Percentiles rank a stretch among this genome's conserved stretches.
These are phyloP conservation scores for Onychorhynchus coronatus DNA, from an alignment of 2,113 vertebrate species.

Conservation along the genomic window DNA sequence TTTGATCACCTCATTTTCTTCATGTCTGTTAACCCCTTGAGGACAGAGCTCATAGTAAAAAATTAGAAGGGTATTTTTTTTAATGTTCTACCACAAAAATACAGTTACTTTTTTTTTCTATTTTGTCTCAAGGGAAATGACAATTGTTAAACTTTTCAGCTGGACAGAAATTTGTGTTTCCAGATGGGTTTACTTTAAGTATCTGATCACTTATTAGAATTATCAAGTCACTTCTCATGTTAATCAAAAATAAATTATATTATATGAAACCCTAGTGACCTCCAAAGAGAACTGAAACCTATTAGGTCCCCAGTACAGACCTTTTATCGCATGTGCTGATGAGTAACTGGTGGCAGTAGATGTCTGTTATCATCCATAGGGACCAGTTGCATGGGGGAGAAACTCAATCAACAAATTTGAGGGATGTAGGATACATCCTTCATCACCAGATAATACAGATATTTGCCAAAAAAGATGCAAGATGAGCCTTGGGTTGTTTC, in stretches of 20 bases:
- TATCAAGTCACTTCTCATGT: not conserved
- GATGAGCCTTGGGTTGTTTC: not conserved
- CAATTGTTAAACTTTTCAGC: not conserved
- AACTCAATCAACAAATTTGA: not conserved
- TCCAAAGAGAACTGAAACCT: conserved; percentile 44
- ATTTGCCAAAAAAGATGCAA: not conserved
- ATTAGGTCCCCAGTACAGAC: not conserved
- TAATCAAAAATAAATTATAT: not conserved
- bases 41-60: not conserved
- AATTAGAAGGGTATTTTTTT: not conserved
- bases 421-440: not conserved
- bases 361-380: not conserved
- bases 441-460: not conserved
- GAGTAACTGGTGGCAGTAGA: conserved; percentile 9
- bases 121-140: not conserved
- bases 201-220: not conserved
- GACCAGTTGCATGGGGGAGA: not conserved
- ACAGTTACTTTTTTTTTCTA: not conserved
- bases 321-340: not conserved
- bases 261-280: conserved; percentile 17
- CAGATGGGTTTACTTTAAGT: not conserved
- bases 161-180: not conserved
- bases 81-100: not conserved
- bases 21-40: not conserved
- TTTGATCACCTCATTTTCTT: not conserved